Conservation (phyloP, 2,888 invertebrate genomes). For the Orthosia cruda region DNA sequence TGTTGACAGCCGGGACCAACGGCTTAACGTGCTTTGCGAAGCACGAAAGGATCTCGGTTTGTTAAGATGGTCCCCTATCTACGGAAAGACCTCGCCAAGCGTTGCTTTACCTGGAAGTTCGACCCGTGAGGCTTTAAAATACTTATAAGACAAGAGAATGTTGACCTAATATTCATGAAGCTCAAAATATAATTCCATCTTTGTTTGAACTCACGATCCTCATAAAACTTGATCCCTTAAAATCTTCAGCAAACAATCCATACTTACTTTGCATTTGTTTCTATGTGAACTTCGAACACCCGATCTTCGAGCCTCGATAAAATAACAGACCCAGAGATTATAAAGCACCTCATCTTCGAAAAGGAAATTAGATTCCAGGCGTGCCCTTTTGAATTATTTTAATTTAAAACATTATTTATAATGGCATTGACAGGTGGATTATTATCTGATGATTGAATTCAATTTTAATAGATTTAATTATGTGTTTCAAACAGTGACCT, state of each 20-base stretch:
- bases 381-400: slow-evolving; percentile 39
- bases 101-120: no score
- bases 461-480: not conserved
- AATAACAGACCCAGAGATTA: slow-evolving; percentile 43
- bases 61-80: no score
- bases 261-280: slow-evolving; percentile 2
- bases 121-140: no score
- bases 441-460: slow-evolving; percentile 29
- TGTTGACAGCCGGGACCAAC: no score
- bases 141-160: not conserved
- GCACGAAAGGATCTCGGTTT: no score
- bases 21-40: no score
- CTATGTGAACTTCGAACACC: slow-evolving; percentile 14
- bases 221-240: not conserved
- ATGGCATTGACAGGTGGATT: slow-evolving; percentile 43
- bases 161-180: not conserved
- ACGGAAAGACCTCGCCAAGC: no score
- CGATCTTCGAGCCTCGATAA: slow-evolving; percentile 35
- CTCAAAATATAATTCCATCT: not conserved
- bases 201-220: not conserved
- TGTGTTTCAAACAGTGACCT: not conserved
- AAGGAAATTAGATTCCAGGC: slow-evolving; percentile 53
- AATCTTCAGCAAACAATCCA: slow-evolving; percentile 16
- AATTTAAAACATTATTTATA: slow-evolving; percentile 58
- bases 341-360: slow-evolving; percentile 36